Percentiles rank a stretch among this genome's conserved stretches.
Conservation (phyloP, 2,888 invertebrate genomes). For the Phania funesta region DNA sequence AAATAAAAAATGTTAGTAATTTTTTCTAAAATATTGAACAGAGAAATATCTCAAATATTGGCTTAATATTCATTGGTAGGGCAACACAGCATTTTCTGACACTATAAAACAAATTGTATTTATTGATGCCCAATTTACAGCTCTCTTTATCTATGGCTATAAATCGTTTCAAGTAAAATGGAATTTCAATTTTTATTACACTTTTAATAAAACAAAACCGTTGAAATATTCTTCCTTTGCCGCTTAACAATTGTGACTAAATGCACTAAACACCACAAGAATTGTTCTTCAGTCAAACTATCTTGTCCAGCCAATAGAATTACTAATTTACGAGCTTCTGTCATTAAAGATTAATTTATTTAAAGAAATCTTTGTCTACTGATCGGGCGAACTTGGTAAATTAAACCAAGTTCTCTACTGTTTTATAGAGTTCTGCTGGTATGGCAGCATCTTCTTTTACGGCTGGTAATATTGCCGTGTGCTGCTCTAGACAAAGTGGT, state of each 20-base stretch:
- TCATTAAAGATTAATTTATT: conserved; percentile 61
- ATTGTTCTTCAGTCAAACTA: conserved; percentile 18
- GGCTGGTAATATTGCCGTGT: background rate
- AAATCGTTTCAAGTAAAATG: conserved; percentile 51
- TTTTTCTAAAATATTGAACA: background rate
- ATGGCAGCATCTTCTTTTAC: background rate
- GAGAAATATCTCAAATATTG: background rate
- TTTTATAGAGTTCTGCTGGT: conserved; percentile 8
- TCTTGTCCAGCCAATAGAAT: conserved; percentile 20
- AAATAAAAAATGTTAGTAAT: background rate
- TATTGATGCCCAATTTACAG: conserved; percentile 11
- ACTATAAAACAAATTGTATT: background rate
- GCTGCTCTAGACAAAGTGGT: background rate
- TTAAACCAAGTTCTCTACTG: background rate
- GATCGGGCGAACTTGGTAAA: background rate
- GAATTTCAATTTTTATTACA: conserved; percentile 53
- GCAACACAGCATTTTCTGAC: background rate
- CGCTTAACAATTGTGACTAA: conserved; percentile 34
- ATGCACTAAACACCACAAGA: conserved; percentile 7
- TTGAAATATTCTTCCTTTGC: background rate
- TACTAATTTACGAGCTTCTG: conserved; percentile 63
- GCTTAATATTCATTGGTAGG: background rate
- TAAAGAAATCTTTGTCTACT: conserved; percentile 61
- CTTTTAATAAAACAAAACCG: background rate
- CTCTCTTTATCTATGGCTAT: conserved; percentile 38